Conservation (phyloP, 2,797 vertebrate genomes). For the Catharus ustulatus region DNA sequence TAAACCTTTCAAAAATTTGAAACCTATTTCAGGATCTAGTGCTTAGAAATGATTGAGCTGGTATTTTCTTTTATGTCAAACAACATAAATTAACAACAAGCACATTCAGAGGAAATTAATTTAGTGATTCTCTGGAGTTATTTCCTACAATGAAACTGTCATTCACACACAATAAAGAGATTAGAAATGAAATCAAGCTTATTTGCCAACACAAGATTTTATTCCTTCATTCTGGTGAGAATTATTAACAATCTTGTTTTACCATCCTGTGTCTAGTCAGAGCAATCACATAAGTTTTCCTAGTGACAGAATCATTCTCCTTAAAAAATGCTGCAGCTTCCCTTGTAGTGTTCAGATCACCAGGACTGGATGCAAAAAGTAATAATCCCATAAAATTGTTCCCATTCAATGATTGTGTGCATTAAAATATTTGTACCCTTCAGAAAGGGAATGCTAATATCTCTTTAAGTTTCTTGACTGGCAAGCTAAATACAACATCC, state of each 20-base stretch:
- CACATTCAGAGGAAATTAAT: conserved; percentile 20
- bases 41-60: background rate
- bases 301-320: background rate
- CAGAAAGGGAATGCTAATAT: background rate
- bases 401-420: background rate
- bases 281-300: background rate
- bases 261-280: background rate
- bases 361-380: background rate
- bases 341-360: background rate
- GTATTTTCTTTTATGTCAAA: background rate
- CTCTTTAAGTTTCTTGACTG: background rate
- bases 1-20: background rate
- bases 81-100: conserved; percentile 30
- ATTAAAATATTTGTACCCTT: background rate
- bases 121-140: conserved; percentile 37
- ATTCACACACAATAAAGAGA: conserved; percentile 22
- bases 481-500: background rate
- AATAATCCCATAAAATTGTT: background rate
- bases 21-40: background rate
- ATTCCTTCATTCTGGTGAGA: background rate
- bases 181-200: background rate
- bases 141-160: conserved; percentile 14
- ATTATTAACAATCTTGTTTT: conserved; percentile 11
- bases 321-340: background rate
- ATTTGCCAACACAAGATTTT: background rate